These are phyloP conservation scores for Myotis myotis DNA, from an alignment of 2,797 vertebrate species.

Conservation along the genomic window DNA sequence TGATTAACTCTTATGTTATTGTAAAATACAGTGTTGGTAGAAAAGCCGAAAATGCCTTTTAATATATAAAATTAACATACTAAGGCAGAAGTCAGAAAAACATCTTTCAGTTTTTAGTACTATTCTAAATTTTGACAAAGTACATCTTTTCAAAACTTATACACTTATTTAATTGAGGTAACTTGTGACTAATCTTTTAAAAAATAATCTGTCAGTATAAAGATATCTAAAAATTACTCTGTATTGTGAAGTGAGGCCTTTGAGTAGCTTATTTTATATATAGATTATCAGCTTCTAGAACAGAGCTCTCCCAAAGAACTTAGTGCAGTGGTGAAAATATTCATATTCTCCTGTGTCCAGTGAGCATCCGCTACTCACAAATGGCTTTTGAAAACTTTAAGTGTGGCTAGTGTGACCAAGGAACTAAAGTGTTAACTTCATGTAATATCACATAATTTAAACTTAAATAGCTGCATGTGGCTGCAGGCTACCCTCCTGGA, in stretches of 20 bases:
- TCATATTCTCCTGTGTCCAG: not conserved
- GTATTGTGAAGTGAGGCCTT: not conserved
- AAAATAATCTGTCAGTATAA: not conserved
- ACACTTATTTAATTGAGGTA: constrained; percentile 17
- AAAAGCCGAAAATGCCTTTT: constrained; percentile 77
- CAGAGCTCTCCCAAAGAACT: not conserved
- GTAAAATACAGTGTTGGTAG: constrained; percentile 58
- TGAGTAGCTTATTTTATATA: not conserved
- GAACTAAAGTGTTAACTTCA: constrained; percentile 26
- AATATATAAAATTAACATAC: constrained; percentile 72
- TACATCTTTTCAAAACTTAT: not conserved
- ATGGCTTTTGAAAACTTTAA: not conserved
- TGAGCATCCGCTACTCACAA: not conserved
- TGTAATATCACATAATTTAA: not conserved
- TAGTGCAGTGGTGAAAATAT: not conserved
- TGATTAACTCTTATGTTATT: constrained; percentile 77
- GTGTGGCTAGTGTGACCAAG: not conserved
- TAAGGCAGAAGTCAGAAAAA: constrained; percentile 64
- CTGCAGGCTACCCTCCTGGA: not conserved
- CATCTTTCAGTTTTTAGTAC: constrained; percentile 36
- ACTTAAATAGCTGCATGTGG: not conserved
- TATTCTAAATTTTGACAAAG: constrained; percentile 33
- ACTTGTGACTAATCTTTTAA: not conserved
- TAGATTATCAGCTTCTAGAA: not conserved
- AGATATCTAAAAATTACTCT: not conserved